Evolutionary conservation across 2,113 vertebrate species (phyloP), one percentile per base, ranked within the genome.

Genomic region (Benitochromis conjunctus): DNA sequence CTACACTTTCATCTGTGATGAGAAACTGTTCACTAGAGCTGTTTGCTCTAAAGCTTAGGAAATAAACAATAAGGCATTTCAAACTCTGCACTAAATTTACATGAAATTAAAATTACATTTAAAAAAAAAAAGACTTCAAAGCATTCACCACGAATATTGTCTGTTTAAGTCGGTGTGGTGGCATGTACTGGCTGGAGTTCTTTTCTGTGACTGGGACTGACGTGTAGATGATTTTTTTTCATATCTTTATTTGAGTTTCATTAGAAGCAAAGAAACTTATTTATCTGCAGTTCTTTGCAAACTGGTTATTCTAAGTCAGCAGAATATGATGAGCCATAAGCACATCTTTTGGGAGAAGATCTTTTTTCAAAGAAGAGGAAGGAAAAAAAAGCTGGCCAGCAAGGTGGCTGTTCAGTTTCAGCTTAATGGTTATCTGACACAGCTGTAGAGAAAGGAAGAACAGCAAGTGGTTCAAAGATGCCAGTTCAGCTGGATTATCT

Each of bases 1-100:
- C 86, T 84, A 55, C 77, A 62, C 89, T 92, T 94, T 94, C 85
- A 94, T 95, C 92, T 93, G 84, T 58, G 48, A 84, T 74, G 69
- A 85, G 74, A 86, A 85, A 46, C 77, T 69, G 56, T 87, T 90
- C 69, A 79, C 82, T 62, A 41, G 64, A 83, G 78, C 87, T 81
- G 82, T 82, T 87, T 90, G 74, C 81, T 74, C n/a, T 60, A 12
- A 31, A 55, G 58, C 80, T 21, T n/a, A 57, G n/a, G 38, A 60
- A 69, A 82, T 80, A 83, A 88, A 89, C 76, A 89, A 81, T 86
- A 9, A 60, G 57, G 62, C 12, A 36, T 81, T 71, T 81, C 8
- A 88, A 83, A 85, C 5, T 56, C n/a, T 43, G 14, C 5, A 2
- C 29, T 29, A 31, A 26, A 87, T 85, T 88, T 76, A 83, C 16